A percentile compares a stretch with the other conserved stretches of the same genome.
phyloP scores from a whole-genome alignment of 2,888 invertebrate genomes.

The Diplazon laetatorius region DNA sequence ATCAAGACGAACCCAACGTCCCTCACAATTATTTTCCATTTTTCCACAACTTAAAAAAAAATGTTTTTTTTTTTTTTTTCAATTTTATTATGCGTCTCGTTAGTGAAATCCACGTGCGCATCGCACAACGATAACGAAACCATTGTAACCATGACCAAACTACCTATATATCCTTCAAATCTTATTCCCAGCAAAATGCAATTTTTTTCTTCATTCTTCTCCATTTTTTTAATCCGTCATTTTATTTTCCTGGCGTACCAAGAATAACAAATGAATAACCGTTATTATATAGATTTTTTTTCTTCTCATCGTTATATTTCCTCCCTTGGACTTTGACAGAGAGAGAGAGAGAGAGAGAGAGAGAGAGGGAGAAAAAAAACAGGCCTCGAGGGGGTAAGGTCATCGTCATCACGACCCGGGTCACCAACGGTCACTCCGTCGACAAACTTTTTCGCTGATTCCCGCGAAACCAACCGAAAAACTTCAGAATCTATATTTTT shows the following conservation, averaged over 20 bases:
- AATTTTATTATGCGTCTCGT: background rate
- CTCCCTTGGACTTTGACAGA: background rate
- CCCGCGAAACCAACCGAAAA: constrained; percentile 49
- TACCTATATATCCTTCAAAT: constrained; percentile 8
- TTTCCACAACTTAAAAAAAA: too few species aligned
- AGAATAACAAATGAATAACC: constrained; percentile 38
- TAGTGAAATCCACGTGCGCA: background rate
- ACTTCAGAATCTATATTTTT: constrained; percentile 34
- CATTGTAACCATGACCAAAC: constrained; percentile 1
- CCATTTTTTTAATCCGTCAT: too few species aligned
- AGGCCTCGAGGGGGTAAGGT: constrained; percentile 37
- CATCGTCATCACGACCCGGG: constrained; percentile 32
- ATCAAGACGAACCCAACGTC: constrained; percentile 1
- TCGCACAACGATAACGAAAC: constrained; percentile 21
- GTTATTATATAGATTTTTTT: too few species aligned
- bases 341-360: too few species aligned
- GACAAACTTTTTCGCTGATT: constrained; percentile 22
- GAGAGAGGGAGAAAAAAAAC: too few species aligned
- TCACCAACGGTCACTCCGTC: constrained; percentile 63
- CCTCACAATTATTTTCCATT: background rate
- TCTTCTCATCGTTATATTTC: background rate
- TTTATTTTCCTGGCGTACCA: background rate
- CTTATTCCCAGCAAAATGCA: background rate
- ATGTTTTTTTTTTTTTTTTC: background rate
- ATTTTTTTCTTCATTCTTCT: too few species aligned